Percentiles rank a stretch among this genome's conserved stretches.
Conservation (phyloP, 2,888 invertebrate genomes). For the Athrips mouffetella region DNA sequence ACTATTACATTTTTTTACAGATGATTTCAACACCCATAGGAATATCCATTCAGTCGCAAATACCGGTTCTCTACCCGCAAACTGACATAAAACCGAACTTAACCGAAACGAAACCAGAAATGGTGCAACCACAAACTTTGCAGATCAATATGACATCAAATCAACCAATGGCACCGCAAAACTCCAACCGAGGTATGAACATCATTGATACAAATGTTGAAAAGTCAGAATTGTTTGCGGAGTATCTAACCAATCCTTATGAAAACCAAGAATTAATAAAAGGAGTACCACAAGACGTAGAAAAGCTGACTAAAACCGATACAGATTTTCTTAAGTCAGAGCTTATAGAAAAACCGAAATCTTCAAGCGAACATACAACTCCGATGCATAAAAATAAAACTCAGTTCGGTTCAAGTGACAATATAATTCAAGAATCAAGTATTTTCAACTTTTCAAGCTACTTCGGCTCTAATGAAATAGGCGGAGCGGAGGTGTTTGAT, state of each 20-base stretch:
- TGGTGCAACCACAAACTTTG: conserved; percentile 18
- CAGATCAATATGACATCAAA: not conserved
- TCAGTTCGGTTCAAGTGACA: conserved; percentile 69
- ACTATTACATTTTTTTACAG: conserved; percentile 65
- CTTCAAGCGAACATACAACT: conserved; percentile 62
- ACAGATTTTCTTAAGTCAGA: conserved; percentile 15
- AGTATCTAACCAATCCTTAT: conserved; percentile 79
- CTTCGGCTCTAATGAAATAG: conserved; percentile 75
- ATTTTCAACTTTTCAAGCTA: conserved; percentile 82
- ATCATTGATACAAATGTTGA: conserved; percentile 28
- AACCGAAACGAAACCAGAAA: conserved; percentile 9
- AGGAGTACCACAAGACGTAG: conserved; percentile 52
- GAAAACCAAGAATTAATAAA: conserved; percentile 47
- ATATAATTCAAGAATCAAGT: conserved; percentile 58
- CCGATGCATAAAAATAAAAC: conserved; percentile 63
- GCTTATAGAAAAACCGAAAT: conserved; percentile 49
- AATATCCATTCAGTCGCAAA: conserved; percentile 61
- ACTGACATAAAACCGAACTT: too few relatives aligned
- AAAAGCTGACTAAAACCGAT: conserved; percentile 43
- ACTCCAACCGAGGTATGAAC: too few relatives aligned
- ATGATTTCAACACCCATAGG: conserved; percentile 83
- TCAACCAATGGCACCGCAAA: conserved; percentile 11
- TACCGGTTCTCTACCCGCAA: conserved; percentile 58
- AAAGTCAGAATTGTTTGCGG: conserved; percentile 67
- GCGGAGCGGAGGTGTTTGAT: conserved; percentile 81